Percentiles rank a stretch among this genome's conserved stretches.
phyloP scores from a whole-genome alignment of 2,113 vertebrate species.

The Penelope pileata region DNA sequence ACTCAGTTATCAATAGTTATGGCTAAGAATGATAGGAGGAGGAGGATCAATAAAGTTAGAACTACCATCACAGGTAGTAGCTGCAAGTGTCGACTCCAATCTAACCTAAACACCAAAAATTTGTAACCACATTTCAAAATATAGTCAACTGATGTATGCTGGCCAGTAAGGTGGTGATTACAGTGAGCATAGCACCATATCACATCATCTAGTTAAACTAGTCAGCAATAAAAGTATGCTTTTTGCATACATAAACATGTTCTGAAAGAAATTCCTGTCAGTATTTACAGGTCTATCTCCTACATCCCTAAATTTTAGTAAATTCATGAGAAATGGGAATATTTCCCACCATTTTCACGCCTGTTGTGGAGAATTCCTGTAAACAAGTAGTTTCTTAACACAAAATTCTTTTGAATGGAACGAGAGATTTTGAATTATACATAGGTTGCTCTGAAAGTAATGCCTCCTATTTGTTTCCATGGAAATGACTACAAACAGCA shows the following conservation, averaged over 20 bases:
- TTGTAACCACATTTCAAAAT: not conserved
- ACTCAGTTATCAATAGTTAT: not conserved
- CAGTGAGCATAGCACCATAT: not conserved
- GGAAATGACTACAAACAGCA: no score
- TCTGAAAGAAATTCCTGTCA: not conserved
- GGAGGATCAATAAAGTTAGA: not conserved
- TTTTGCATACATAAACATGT: not conserved
- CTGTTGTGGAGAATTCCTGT: not conserved
- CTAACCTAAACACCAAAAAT: not conserved
- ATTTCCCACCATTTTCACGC: not conserved
- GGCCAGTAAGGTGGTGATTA: not conserved
- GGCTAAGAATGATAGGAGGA: not conserved
- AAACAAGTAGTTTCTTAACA: not conserved
- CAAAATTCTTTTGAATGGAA: not conserved
- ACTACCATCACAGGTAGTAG: rapidly evolving
- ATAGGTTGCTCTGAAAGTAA: no score
- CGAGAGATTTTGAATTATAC: not conserved
- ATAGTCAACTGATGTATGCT: not conserved
- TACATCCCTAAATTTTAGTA: not conserved
- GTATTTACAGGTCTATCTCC: not conserved
- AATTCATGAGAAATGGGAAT: not conserved
- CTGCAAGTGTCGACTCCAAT: not conserved
- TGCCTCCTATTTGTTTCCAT: no score
- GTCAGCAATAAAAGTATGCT: rapidly evolving
- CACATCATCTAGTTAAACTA: not conserved